Evolutionary conservation across 92 coral and sea anemone genomes (phyloP).

Genomic region (Plumapathes pennacea): DNA sequence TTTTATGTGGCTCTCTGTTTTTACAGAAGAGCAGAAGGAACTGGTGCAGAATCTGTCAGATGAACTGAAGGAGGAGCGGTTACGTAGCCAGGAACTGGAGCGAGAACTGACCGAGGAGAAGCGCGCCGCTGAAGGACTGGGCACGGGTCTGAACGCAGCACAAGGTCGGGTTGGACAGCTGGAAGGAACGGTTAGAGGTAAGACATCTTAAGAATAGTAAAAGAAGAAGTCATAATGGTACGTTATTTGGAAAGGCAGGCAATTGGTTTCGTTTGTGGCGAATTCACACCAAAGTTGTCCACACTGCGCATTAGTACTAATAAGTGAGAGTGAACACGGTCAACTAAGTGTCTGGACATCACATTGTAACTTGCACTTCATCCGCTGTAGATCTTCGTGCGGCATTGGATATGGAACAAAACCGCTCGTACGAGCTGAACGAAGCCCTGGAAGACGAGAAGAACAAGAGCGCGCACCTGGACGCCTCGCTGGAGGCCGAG

Average conservation of each 20-base stretch:
- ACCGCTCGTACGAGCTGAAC: constrained; percentile 70
- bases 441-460: constrained; percentile 83
- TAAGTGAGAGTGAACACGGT: no score
- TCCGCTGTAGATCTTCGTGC: constrained; percentile 72
- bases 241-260: no score
- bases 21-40: constrained; percentile 68
- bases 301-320: no score
- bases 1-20: neutral
- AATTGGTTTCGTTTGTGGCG: no score
- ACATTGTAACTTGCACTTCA: no score
- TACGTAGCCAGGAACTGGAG: constrained; percentile 45
- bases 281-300: no score
- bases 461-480: constrained; percentile 55
- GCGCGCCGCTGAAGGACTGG: constrained; percentile 42
- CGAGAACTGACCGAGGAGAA: constrained; percentile 64
- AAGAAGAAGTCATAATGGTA: no score
- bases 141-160: constrained; percentile 37
- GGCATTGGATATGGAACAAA: constrained; percentile 76
- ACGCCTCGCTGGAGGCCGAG: constrained; percentile 65
- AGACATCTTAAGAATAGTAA: no score
- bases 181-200: constrained; percentile 68
- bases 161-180: constrained; percentile 57
- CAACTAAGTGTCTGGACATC: no score
- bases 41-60: constrained; percentile 59
- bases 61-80: constrained; percentile 60